Base-by-base conservation (phyloP, 2,888 invertebrate species). In the Andrena flavipes region DNA sequence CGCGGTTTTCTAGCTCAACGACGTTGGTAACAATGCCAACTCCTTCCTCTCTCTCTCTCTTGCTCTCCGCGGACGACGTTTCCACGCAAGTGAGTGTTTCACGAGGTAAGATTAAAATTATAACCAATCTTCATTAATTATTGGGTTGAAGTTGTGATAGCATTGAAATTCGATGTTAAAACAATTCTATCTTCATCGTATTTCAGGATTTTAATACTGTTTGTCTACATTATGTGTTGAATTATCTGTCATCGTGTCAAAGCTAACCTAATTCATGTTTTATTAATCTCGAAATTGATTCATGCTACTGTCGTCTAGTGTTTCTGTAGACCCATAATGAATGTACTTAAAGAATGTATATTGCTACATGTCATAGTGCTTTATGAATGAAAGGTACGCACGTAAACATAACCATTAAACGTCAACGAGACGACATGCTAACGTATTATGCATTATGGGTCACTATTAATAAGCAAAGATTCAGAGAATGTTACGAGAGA, bases 401-500 rank as follows among this genome's bases (percentile, higher is more conserved):
- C 16, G 16, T 4, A 42, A 42, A 16, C 42, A 16, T 42, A 16
- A 42, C 16, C 42, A 42, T 42, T 42, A 42, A 20, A 2, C 20
- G 20, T 56, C 3, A 56, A 4, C 56, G 23, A 10, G 56, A 23
- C 10, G 56, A 23, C 1, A 56, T 26, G 10, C 59, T 59, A n/a
- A 29, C 23, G 16, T 42, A 56, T 54, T 30, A 8, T 23, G 49
- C 6, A 13, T 26, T 2, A 13, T 13, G 35, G n/a, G 23, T n/a
- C 10, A 7, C 29, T 5, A 8, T 30, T 10, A 49, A 35, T 30
- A 48, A 29, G 51, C 33, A 8, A 60, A 60, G 20, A 30, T 23
- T 4, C 13, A 60, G n/a, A 26, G 7, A 35, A 75, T 51, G 62
- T 51, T 10, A 13, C 10, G 59, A 65, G 64, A 33, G n/a, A 51